A percentile compares a stretch with the other conserved stretches of the same genome.
Conservation (phyloP, 2,113 vertebrate species). For the Rhinolophus ferrumequinum region DNA sequence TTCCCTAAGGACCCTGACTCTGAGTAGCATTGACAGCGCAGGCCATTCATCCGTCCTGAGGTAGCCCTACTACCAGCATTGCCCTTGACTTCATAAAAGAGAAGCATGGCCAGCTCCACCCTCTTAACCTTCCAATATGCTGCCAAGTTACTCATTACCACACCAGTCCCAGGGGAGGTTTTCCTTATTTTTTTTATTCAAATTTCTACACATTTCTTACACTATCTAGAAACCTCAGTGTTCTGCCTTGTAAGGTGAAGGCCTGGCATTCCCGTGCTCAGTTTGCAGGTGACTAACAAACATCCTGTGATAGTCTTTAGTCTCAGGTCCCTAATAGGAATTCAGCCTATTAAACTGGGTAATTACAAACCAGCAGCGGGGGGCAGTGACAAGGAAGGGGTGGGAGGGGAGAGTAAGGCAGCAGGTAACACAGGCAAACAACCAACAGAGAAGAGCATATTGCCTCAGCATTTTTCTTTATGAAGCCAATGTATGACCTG, state of each 20-base stretch:
- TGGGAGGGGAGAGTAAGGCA: neutral
- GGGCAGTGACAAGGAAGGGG: neutral
- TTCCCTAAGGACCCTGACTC: constrained; percentile 43
- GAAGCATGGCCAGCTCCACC: neutral
- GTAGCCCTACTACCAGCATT: neutral
- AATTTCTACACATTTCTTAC: neutral
- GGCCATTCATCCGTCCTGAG: constrained; percentile 20
- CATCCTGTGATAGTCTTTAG: neutral
- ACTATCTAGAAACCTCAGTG: neutral
- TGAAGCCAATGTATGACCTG: neutral
- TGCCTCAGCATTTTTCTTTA: neutral
- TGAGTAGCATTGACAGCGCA: constrained; percentile 47
- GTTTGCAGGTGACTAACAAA: neutral
- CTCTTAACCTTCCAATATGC: neutral
- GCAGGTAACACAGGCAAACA: neutral
- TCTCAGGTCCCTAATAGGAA: neutral
- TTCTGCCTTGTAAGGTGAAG: neutral
- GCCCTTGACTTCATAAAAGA: neutral
- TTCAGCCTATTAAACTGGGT: neutral
- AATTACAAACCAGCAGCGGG: neutral
- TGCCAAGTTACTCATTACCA: neutral
- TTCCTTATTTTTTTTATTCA: constrained; percentile 19
- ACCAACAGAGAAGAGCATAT: neutral
- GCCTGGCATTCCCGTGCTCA: neutral
- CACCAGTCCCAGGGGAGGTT: neutral